Evolutionary conservation across 2,888 invertebrate genomes (phyloP), one percentile per base, ranked within the genome.

Genomic region (Phymatocera aterrima): DNA sequence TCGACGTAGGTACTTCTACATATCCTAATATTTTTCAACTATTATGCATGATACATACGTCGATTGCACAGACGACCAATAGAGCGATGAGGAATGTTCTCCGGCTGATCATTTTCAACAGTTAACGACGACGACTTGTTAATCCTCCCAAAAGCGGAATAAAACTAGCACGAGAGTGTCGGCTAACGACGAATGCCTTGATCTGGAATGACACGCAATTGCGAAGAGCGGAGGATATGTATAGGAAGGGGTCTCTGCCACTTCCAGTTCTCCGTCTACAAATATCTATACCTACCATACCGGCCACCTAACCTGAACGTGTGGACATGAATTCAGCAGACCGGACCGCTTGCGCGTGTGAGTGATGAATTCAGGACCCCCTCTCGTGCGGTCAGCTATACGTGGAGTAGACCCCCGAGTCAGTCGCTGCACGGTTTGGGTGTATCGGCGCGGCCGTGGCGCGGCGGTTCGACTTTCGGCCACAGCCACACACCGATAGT

Each of bases 141-240:
- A n/a, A n/a, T n/a, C n/a, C 21, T 54, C 18, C 6, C 18, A 8
- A 8, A 18, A 8, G 28, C 1, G 15, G 2, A 68, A 28, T 43
- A 46, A 12, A 8, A 68, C 46, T 68, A n/a, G 12, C 43, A 46
- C 68, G 43, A 40, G 46, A 68, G 68, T 24, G 21, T 43, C 28
- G n/a, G 68, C 46, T 46, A 8, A 46, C 68, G n/a, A n/a, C n/a
- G 46, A 46, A 40, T 46, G 68, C 15, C 68, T 72, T 21, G 72
- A 1, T 34, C 18, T 31, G 15, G 72, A 72, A 72, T 72, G 72
- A 72, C 18, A 72, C 72, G 72, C 72, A 72, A 51, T 72, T 48
- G 51, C 72, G 0, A 31, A 51, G 51, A 34, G n/a, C 28, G 5
- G 40, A 2, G 48, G 43, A 31, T 72, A 72, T 48, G 51, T 72